phyloP scores from a whole-genome alignment of 2,797 vertebrate genomes.

The Betta splendens region DNA sequence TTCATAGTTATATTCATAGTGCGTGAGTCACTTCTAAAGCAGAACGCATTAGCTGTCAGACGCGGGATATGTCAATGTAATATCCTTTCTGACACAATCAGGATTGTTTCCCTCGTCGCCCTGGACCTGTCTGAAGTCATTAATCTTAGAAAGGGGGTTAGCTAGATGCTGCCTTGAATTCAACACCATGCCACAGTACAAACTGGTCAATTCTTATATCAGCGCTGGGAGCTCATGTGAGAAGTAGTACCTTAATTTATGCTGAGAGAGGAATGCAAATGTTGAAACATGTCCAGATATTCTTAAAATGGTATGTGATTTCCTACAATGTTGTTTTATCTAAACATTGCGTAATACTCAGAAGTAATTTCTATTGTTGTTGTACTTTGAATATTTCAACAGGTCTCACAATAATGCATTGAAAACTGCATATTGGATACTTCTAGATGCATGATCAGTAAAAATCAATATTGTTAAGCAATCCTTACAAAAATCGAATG shows the following conservation, averaged over 20 bases:
- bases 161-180: slow-evolving; percentile 69
- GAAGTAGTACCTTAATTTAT: slow-evolving; percentile 50
- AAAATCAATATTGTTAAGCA: no score
- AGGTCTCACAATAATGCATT: no score
- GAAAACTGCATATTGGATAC: no score
- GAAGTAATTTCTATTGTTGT: no score
- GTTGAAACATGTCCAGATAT: slow-evolving; percentile 13
- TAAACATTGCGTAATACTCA: no score
- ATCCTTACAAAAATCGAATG: no score
- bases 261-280: slow-evolving; percentile 25
- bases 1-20: slow-evolving; percentile 52
- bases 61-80: slow-evolving; percentile 79
- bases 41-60: slow-evolving; percentile 80
- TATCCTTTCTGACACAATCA: slow-evolving; percentile 82
- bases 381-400: no score
- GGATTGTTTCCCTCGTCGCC: slow-evolving; percentile 82
- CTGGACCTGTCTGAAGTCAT: slow-evolving; percentile 82
- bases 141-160: slow-evolving; percentile 75
- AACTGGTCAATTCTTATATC: slow-evolving; percentile 77
- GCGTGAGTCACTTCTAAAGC: slow-evolving; percentile 73
- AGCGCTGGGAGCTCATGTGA: slow-evolving; percentile 50
- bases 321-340: no score
- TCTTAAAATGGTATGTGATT: slow-evolving; percentile 25
- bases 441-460: no score
- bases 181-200: slow-evolving; percentile 73